Percentiles rank a stretch among this genome's conserved stretches.
Evolutionary conservation across 2,797 vertebrate genomes (phyloP).

Genomic region (Argyrosomus regius): DNA sequence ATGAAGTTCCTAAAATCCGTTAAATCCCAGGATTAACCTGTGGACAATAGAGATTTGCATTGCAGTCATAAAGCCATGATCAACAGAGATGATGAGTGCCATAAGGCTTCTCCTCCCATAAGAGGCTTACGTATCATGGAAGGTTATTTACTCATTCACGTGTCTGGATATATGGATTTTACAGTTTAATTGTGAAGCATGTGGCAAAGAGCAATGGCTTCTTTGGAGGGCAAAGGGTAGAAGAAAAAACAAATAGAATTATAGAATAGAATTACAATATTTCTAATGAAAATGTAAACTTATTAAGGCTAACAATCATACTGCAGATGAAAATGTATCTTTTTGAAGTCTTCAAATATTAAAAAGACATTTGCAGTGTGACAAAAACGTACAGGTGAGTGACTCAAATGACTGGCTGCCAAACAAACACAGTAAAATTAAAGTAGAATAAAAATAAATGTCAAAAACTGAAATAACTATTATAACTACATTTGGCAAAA

Average conservation of each 20-base stretch:
- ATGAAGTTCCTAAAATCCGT: slow-evolving; percentile 60
- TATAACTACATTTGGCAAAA: no score
- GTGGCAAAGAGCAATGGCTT: slow-evolving; percentile 30
- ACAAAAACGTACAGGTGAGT: background rate
- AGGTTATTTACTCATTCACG: slow-evolving; percentile 54
- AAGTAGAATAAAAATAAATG: no score
- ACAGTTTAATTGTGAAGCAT: slow-evolving; percentile 19
- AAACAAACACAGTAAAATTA: no score
- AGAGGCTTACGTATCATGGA: slow-evolving; percentile 71
- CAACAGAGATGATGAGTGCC: slow-evolving; percentile 64
- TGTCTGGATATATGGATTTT: slow-evolving; percentile 53
- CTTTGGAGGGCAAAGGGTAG: background rate
- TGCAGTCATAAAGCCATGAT: slow-evolving; percentile 45
- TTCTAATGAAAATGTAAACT: background rate
- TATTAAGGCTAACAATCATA: background rate
- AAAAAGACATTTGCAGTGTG: background rate
- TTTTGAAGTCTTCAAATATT: background rate
- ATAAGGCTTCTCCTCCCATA: slow-evolving; percentile 60
- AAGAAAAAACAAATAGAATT: background rate
- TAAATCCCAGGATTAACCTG: slow-evolving; percentile 73
- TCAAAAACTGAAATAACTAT: no score
- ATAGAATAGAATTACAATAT: background rate
- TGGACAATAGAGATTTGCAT: slow-evolving; percentile 61
- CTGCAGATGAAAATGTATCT: background rate
- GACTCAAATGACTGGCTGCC: no score